Percentiles rank a stretch among this genome's conserved stretches.
Conservation (phyloP, 92 coral and sea anemone genomes). For the Siderastrea siderea region DNA sequence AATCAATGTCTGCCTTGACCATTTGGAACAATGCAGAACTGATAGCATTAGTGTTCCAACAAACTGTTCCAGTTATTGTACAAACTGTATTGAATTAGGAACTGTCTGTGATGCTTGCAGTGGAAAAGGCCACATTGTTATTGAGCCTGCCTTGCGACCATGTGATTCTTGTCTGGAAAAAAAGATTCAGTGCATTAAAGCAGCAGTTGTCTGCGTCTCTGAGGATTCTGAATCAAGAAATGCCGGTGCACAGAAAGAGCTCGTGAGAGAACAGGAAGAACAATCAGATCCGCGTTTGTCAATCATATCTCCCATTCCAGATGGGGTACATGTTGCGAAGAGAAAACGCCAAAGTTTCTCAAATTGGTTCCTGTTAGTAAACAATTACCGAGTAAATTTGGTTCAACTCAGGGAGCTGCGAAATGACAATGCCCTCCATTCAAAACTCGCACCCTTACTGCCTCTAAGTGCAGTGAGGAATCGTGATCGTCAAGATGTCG, state of each 20-base stretch:
- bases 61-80: conserved; percentile 62
- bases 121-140: conserved; percentile 63
- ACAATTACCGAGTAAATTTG: conserved; percentile 55
- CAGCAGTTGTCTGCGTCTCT: conserved; percentile 70
- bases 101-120: conserved; percentile 68
- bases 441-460: conserved; percentile 51
- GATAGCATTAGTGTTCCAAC: conserved; percentile 51
- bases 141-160: conserved; percentile 77
- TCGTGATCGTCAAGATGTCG: conserved; percentile 78
- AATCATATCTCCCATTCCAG: conserved; percentile 55
- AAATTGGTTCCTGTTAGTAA: conserved; percentile 66
- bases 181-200: conserved; percentile 75
- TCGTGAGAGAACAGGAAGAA: conserved; percentile 55
- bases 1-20: conserved; percentile 72
- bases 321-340: conserved; percentile 64
- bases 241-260: conserved; percentile 72
- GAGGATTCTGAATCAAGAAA: conserved; percentile 78
- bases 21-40: conserved; percentile 69
- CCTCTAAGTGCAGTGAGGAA: conserved; percentile 66
- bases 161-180: conserved; percentile 73
- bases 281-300: conserved; percentile 49
- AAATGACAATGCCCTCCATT: too few relatives aligned
- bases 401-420: conserved; percentile 17
- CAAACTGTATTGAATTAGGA: conserved; percentile 48
- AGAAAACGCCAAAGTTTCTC: conserved; percentile 68